These are phyloP conservation scores for Oreohelix idahoensis DNA, from an alignment of 1,140 invertebrate genomes.

Conservation along the genomic window DNA sequence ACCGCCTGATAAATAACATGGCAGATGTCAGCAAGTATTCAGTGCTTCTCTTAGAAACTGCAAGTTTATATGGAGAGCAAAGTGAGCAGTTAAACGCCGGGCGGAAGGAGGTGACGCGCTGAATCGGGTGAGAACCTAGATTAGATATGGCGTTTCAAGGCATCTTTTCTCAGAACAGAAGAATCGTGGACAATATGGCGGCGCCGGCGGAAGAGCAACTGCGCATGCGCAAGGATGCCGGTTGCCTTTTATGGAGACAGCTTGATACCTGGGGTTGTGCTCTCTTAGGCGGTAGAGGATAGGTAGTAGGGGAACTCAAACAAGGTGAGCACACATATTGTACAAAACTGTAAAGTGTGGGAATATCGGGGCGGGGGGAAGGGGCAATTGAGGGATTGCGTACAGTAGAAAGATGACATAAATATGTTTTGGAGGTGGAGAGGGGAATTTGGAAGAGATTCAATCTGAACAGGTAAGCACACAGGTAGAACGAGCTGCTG, in stretches of 20 bases:
- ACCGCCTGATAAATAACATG: not conserved
- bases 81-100: too few relatives aligned
- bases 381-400: not conserved
- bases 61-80: not conserved
- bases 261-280: not conserved
- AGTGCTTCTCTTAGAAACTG: not conserved
- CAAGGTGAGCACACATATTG: not conserved
- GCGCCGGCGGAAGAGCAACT: not conserved
- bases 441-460: not conserved
- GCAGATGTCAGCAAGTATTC: not conserved
- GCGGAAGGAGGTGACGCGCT: not conserved
- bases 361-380: not conserved
- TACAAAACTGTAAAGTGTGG: not conserved
- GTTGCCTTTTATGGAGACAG: not conserved
- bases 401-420: not conserved
- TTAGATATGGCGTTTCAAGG: not conserved
- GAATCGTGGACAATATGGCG: not conserved
- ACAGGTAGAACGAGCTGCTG: not conserved
- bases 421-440: not conserved
- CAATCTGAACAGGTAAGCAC: not conserved
- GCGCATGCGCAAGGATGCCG: not conserved
- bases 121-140: not conserved
- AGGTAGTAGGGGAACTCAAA: not conserved
- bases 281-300: not conserved
- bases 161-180: not conserved